Base-by-base conservation (phyloP, 2,888 invertebrate genomes). In the Acanthosepion esculentum region DNA sequence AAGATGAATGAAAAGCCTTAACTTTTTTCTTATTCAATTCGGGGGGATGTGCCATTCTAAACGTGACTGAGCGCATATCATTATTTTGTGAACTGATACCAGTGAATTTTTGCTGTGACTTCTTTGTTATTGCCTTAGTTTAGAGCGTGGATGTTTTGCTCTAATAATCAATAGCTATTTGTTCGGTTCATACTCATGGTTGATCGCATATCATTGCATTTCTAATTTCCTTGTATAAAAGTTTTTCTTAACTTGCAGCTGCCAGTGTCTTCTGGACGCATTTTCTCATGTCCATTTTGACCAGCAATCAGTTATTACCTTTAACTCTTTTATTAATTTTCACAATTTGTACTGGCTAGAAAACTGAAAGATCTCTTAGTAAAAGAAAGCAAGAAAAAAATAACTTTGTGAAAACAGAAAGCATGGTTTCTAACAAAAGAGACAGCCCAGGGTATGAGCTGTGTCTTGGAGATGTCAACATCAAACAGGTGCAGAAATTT, bases 61-160 rank as follows among this genome's bases (percentile, higher is more conserved):
- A 78, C n/a, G 78, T 78, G 78, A 78, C 78, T 78, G 12, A 12
- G n/a, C 15, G n/a, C 15, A 33, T 33, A n/a, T 78, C n/a, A 33
- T 33, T n/a, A 15, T 33, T 78, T n/a, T 78, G 10, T 78, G n/a
- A 78, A 78, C n/a, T 78, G n/a, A 78, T 78, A 33, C 23, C 78
- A 78, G 78, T 78, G 78, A 78, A 78, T 78, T 33, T 78, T 78
- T 78, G n/a, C 78, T 78, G 10, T 33, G 78, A 78, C 78, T n/a
- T 78, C n/a, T 78, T 78, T 78, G 78, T 78, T 78, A n/a, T 78
- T 33, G 78, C n/a, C 78, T 78, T 78, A 78, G 78, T 78, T 78
- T 33, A 5, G 12, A 78, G 78, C 18, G n/a, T 33, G 7, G n/a
- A 10, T 78, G 78, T 78, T 33, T 78, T 78, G 78, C 78, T 78